phyloP scores from a whole-genome alignment of 2,888 invertebrate species.

The Corbicula japonica region DNA sequence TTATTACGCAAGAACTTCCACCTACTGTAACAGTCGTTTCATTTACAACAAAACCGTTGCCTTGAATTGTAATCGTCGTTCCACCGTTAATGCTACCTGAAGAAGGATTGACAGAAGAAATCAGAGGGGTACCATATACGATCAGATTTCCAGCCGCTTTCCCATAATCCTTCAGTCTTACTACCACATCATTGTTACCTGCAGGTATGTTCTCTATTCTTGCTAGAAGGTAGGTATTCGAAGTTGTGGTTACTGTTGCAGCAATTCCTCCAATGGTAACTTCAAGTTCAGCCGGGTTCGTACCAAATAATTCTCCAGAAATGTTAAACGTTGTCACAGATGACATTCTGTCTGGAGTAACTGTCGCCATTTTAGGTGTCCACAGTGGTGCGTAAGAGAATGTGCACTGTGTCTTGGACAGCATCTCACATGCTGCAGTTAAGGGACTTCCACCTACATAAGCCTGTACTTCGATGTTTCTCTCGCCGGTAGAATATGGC shows the following conservation, averaged over 20 bases:
- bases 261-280: slow-evolving; percentile 76
- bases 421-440: slow-evolving; percentile 63
- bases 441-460: slow-evolving; percentile 43
- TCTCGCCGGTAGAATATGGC: slow-evolving; percentile 35
- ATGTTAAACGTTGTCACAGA: slow-evolving; percentile 66
- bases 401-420: slow-evolving; percentile 45
- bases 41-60: slow-evolving; percentile 73
- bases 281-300: slow-evolving; percentile 44
- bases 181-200: slow-evolving; percentile 67
- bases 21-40: slow-evolving; percentile 68
- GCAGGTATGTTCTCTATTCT: slow-evolving; percentile 69
- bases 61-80: slow-evolving; percentile 60
- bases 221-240: slow-evolving; percentile 69
- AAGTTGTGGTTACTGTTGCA: slow-evolving; percentile 66
- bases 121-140: slow-evolving; percentile 57
- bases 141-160: slow-evolving; percentile 59
- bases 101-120: slow-evolving; percentile 63
- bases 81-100: slow-evolving; percentile 74
- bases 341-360: slow-evolving; percentile 62
- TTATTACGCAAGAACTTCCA: slow-evolving; percentile 66
- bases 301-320: slow-evolving; percentile 67
- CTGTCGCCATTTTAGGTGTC: slow-evolving; percentile 65
- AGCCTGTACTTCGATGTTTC: slow-evolving; percentile 38
- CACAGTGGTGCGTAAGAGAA: slow-evolving; percentile 58
- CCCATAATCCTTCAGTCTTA: slow-evolving; percentile 63